A percentile compares a stretch with the other conserved stretches of the same genome.
phyloP scores from a whole-genome alignment of 2,888 invertebrate species.

The Laspeyria flexula region DNA sequence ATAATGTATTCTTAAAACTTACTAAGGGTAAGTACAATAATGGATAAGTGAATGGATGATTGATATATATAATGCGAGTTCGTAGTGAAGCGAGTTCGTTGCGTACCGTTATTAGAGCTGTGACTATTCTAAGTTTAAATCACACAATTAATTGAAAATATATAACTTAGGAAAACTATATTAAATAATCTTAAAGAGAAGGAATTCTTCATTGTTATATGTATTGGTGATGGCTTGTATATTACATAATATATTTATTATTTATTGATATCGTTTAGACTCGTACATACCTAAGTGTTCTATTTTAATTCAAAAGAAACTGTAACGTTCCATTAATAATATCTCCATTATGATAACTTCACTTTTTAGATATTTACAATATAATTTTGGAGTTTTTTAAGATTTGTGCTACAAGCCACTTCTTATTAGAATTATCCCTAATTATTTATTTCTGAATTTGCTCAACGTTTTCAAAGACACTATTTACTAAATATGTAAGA shows the following conservation, averaged over 20 bases:
- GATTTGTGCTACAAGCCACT: constrained; percentile 43
- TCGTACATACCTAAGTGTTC: constrained; percentile 20
- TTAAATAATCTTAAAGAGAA: constrained; percentile 21
- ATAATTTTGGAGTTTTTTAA: constrained; percentile 37
- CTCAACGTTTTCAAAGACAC: constrained; percentile 64
- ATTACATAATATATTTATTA: not conserved
- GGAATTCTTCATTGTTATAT: constrained; percentile 22
- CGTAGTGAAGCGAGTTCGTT: constrained; percentile 25
- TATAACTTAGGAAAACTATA: constrained; percentile 25
- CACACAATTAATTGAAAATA: constrained; percentile 34
- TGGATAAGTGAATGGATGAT: constrained; percentile 22
- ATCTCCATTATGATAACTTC: constrained; percentile 32
- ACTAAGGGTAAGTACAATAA: constrained; percentile 39
- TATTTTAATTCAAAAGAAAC: constrained; percentile 19
- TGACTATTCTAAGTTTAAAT: constrained; percentile 46
- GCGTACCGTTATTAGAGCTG: constrained; percentile 45
- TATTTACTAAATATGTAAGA: constrained; percentile 46
- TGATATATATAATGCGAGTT: constrained; percentile 10
- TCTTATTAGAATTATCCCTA: constrained; percentile 36
- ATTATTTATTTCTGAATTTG: constrained; percentile 61
- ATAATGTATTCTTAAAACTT: constrained; percentile 33
- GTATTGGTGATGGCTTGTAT: constrained; percentile 5
- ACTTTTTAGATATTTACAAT: constrained; percentile 38
- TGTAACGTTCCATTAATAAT: constrained; percentile 23
- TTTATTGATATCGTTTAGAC: constrained; percentile 19